phyloP scores from a whole-genome alignment of 2,797 vertebrate genomes.

The Parotocinclus haroldoi region DNA sequence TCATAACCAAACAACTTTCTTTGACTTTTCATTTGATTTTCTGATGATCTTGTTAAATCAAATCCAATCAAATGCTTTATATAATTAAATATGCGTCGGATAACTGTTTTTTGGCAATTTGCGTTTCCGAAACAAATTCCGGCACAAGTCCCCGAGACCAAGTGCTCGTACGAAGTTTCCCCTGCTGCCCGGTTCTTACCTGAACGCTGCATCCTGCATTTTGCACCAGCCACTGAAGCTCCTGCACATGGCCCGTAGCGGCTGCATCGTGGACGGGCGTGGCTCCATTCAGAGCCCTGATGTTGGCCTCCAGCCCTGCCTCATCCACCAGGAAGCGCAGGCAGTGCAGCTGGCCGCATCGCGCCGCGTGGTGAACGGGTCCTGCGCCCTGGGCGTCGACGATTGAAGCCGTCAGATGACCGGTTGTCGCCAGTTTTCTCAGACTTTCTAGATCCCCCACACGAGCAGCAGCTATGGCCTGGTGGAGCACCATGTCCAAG shows the following conservation, averaged over 20 bases:
- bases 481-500: conserved; percentile 73
- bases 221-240: conserved; percentile 76
- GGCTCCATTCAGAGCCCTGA: conserved; percentile 74
- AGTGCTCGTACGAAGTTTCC: neutral
- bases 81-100: too few species aligned
- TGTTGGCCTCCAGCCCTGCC: conserved; percentile 63
- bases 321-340: conserved; percentile 72
- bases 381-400: conserved; percentile 73
- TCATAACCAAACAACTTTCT: too few species aligned
- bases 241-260: conserved; percentile 71
- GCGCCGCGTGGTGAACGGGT: conserved; percentile 77
- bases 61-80: too few species aligned
- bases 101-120: too few species aligned
- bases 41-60: too few species aligned
- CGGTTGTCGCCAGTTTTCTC: conserved; percentile 62
- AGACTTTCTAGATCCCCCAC: conserved; percentile 66
- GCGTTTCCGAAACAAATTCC: too few species aligned
- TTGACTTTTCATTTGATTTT: too few species aligned
- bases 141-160: neutral
- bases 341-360: conserved; percentile 74
- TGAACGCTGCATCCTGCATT: conserved; percentile 68
- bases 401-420: conserved; percentile 58
- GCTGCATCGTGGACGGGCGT: conserved; percentile 79
- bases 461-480: conserved; percentile 70
- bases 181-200: conserved; percentile 57